phyloP scores from a whole-genome alignment of 2,797 vertebrate species.

The Parauchenoglanis ngamensis region DNA sequence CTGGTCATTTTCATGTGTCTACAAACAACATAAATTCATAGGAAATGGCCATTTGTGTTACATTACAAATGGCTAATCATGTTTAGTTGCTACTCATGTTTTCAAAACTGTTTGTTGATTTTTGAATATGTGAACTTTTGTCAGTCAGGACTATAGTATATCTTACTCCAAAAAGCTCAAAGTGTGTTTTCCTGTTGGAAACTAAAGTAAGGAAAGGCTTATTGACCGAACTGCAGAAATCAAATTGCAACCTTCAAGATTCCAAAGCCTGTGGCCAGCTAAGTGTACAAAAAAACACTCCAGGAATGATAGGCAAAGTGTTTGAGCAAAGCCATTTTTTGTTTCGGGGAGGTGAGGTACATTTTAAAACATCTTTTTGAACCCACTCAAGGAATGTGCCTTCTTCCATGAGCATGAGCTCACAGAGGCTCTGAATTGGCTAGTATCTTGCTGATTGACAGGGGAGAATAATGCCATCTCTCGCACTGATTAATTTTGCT shows the following conservation, averaged over 20 bases:
- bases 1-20: background rate
- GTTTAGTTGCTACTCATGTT: background rate
- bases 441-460: background rate
- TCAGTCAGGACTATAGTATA: background rate
- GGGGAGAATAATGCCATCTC: background rate
- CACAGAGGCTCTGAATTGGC: background rate
- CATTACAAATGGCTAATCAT: background rate
- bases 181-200: background rate
- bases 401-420: background rate
- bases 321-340: slow-evolving; percentile 1
- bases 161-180: background rate
- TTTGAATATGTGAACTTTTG: background rate
- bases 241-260: background rate
- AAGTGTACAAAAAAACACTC: background rate
- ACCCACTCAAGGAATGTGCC: background rate
- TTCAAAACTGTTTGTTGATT: background rate
- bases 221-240: background rate
- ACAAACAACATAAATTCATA: background rate
- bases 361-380: background rate
- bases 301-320: background rate
- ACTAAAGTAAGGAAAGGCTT: background rate
- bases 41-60: background rate
- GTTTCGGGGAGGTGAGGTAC: background rate
- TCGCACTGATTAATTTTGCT: background rate
- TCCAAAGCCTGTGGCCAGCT: background rate